A percentile compares a stretch with the other conserved stretches of the same genome.
Conservation (phyloP, 2,797 vertebrate genomes). For the Vireo griseus region DNA sequence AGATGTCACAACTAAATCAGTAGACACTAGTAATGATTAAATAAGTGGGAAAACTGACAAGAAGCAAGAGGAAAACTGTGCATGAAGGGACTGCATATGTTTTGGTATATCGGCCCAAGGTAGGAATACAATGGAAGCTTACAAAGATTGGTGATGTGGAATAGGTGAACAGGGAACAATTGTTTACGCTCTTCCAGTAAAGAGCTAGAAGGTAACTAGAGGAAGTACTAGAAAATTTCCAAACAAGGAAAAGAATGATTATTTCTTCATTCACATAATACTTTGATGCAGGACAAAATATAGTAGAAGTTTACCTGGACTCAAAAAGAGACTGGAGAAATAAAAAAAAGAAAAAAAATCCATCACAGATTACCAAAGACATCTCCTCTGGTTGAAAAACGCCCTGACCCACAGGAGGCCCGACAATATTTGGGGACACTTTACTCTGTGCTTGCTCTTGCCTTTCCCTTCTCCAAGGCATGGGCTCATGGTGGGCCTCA, state of each 20-base stretch:
- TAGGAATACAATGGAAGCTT: not conserved
- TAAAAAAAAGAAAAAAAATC: not conserved
- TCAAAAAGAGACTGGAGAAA: not conserved
- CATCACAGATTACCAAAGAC: not conserved
- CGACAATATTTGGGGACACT: not conserved
- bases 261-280: not conserved
- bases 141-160: not conserved
- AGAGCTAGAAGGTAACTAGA: not conserved
- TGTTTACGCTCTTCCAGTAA: not conserved
- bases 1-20: not conserved
- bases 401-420: accelerated
- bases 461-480: not conserved
- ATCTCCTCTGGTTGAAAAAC: not conserved
- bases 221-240: not conserved
- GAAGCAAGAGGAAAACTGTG: not conserved
- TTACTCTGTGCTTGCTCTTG: not conserved
- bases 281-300: not conserved
- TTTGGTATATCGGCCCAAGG: not conserved
- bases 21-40: not conserved
- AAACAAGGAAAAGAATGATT: not conserved
- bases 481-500: not conserved
- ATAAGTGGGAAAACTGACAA: not conserved
- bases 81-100: accelerated
- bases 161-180: not conserved
- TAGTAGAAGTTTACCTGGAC: not conserved